phyloP scores from a whole-genome alignment of 2,888 invertebrate species.

The Thalpophila matura region DNA sequence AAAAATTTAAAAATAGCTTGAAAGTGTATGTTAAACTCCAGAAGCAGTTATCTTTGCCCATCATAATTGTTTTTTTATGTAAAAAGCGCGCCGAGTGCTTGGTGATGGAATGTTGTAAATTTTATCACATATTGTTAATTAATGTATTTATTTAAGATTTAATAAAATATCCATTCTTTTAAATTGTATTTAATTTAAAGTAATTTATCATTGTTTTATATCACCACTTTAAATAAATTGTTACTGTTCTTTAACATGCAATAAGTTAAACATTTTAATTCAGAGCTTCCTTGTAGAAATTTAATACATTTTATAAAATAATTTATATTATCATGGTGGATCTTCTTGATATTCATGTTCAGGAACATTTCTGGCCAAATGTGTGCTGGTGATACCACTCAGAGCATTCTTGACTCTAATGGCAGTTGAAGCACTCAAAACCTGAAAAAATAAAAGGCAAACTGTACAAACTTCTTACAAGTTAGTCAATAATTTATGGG shows the following conservation, averaged over 20 bases:
- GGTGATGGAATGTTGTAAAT: conserved; percentile 86
- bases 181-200: conserved; percentile 42
- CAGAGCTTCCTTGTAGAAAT: not conserved
- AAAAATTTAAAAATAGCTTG: conserved; percentile 28
- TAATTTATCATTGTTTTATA: not conserved
- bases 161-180: conserved; percentile 86
- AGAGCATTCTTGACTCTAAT: conserved; percentile 69
- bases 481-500: not conserved
- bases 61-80: conserved; percentile 49
- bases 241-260: too few relatives aligned
- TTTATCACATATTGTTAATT: conserved; percentile 79
- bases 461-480: too few relatives aligned
- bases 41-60: conserved; percentile 45
- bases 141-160: conserved; percentile 85
- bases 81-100: conserved; percentile 61
- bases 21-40: conserved; percentile 29
- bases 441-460: conserved; percentile 66
- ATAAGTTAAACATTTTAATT: not conserved
- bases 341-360: conserved; percentile 31
- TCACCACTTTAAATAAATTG: too few relatives aligned
- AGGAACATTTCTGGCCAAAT: conserved; percentile 60
- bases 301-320: not conserved
- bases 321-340: conserved; percentile 22
- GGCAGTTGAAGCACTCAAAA: conserved; percentile 68
- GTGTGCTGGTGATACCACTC: conserved; percentile 59